Base-by-base conservation (phyloP, 2,888 invertebrate species). In the Gastrophysa polygoni region DNA sequence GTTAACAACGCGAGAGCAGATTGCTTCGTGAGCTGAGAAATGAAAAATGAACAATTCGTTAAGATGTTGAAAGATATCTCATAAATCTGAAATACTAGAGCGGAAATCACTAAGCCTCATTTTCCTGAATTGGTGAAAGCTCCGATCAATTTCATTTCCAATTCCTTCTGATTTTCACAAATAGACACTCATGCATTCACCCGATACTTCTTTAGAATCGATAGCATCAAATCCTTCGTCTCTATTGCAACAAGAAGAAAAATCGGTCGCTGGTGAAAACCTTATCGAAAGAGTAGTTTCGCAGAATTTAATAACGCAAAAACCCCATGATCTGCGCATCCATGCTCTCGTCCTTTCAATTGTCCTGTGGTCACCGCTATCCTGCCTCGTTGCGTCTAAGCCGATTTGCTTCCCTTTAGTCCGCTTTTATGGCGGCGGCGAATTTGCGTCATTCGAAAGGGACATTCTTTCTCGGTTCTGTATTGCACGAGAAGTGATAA, bases 271-370 rank as follows among this genome's bases (percentile, higher is more conserved):
- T 54, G 38, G 38, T 38, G 1, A 4, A n/a, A n/a, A 38, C 14
- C 14, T 32, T 11, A 8, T 43, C 28, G 34, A 21, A 16, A 8
- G 16, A 17, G 43, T 18, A 54, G 17, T 54, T 43, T 43, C 28
- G 24, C 14, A 24, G 43, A 43, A 44, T 44, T 16, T 43, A 54
- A 44, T 54, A 54, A 43, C 54, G 54, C 43, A 43, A 54, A 52
- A 54, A 54, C 54, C 54, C 21, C 54, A 54, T 11, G 7, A 24
- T 54, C 54, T 43, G 43, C 54, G 24, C 54, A 14, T 52, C 14
- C 38, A n/a, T 4, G 52, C 34, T 51, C 7, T 54, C 43, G 24
- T 54, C 54, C 54, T 43, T 54, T 43, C 54, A 28, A 54, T 54
- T 54, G 54, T 43, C 44, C 44, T 43, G 54, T 54, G 54, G 54